phyloP scores from a whole-genome alignment of 2,113 vertebrate species.

The Xiphophorus maculatus region DNA sequence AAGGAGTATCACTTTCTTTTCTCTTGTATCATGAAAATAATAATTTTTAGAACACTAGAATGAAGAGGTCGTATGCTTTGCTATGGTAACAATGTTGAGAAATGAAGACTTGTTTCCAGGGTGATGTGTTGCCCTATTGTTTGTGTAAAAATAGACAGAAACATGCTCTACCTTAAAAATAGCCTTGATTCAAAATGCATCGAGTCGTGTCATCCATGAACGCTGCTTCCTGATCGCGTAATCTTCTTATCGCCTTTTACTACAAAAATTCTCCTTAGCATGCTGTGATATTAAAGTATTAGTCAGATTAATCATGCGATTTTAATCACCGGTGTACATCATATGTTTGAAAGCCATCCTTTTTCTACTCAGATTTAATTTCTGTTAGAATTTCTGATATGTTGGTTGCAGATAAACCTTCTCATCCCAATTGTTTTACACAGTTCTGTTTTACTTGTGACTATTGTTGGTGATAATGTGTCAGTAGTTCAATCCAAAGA shows the following conservation, averaged over 20 bases:
- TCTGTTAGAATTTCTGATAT: not conserved
- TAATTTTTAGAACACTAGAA: constrained; percentile 25
- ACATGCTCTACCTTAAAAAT: constrained; percentile 15
- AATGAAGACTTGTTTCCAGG: constrained; percentile 64
- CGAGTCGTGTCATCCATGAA: constrained; percentile 14
- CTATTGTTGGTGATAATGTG: constrained; percentile 14
- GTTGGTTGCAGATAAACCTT: not conserved
- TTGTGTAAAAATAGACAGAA: constrained; percentile 27
- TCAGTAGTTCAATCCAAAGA: not conserved
- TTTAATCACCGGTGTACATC: not conserved
- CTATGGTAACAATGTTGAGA: constrained; percentile 66
- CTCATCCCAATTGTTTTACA: not conserved
- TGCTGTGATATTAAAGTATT: not conserved
- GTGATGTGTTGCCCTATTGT: constrained; percentile 41
- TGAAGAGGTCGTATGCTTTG: constrained; percentile 61
- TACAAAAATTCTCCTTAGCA: constrained; percentile 2
- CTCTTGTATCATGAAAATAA: constrained; percentile 4
- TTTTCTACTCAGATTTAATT: not conserved
- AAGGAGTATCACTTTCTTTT: constrained; percentile 22
- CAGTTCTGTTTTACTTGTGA: constrained; percentile 1
- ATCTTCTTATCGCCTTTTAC: constrained; percentile 18
- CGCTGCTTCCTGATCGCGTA: not conserved
- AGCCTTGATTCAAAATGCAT: constrained; percentile 7
- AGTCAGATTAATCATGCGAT: not conserved
- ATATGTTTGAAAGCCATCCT: not conserved